Evolutionary conservation across 2,113 vertebrate genomes (phyloP).

Genomic region (Anthoscopus minutus): DNA sequence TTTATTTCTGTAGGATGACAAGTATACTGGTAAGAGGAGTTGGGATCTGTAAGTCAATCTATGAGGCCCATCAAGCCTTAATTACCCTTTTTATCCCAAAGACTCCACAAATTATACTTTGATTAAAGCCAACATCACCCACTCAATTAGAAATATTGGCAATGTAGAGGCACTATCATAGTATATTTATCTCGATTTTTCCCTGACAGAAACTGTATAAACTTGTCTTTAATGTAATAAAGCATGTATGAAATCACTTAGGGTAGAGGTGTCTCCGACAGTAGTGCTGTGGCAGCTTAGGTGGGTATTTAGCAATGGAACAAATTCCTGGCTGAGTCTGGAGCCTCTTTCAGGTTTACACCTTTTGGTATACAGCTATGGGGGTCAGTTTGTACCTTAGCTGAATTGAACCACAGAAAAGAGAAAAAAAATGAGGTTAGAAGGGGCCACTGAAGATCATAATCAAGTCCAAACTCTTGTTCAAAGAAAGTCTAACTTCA

Average conservation of each 20-base stretch:
- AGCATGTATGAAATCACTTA: fast-evolving
- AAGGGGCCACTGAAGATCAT: background rate
- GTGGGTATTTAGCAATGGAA: background rate
- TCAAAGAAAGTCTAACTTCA: background rate
- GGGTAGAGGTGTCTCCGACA: background rate
- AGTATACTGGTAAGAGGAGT: background rate
- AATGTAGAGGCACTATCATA: background rate
- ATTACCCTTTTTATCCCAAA: background rate
- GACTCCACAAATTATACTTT: background rate
- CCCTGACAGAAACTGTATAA: background rate
- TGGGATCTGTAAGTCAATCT: background rate
- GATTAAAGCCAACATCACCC: background rate
- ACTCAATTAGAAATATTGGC: background rate
- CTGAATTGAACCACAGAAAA: background rate
- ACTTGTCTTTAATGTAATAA: background rate
- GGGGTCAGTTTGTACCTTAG: background rate
- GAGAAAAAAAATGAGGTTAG: background rate
- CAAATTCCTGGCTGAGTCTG: background rate
- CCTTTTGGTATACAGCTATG: background rate
- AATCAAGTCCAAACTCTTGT: background rate
- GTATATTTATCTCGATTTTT: background rate
- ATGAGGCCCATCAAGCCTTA: background rate
- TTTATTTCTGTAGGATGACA: background rate
- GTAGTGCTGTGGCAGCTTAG: background rate
- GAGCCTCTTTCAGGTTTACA: background rate